Base-by-base conservation (phyloP, 2,888 invertebrate genomes). In the Brassicogethes aeneus region DNA sequence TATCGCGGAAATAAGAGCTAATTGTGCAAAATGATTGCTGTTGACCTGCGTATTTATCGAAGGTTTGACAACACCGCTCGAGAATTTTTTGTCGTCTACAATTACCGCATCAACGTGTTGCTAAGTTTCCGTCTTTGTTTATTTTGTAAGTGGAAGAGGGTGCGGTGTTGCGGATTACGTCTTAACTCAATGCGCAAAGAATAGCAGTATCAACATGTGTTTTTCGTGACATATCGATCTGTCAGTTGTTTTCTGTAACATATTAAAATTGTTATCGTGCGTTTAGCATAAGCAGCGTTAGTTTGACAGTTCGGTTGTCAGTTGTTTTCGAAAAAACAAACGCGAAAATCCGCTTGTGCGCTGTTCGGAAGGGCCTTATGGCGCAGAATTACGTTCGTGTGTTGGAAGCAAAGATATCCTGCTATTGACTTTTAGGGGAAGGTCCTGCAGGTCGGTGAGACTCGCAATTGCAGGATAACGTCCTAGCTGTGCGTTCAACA, bases 341-440 rank as follows among this genome's bases (percentile, higher is more conserved):
- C 38, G 43, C 40, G 43, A 34, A 44, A 46, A 51, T 52, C 44
- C 52, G 54, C 60, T 56, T 62, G 61, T 62, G 64, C 62, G 54
- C 47, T 60, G 51, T 43, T 45, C 40, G 36, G 33, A 48, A 42
- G 47, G 46, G 53, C 56, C 51, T 53, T 51, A 57, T 60, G 54
- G 62, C 62, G 64, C 64, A 64, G 60, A 62, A 56, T 55, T 62
- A 50, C 37, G 40, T 43, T 38, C 49, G 60, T 59, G 48, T 52
- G 61, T 51, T 54, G 38, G 43, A 47, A 60, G 59, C 57, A 53
- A 47, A 46, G 60, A 55, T 47, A 49, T 56, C 48, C 54, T 42
- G 53, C 46, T 58, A 59, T 58, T 50, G 60, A 60, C 56, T 52
- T 56, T 58, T 53, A 42, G 43, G 49, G 47, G 48, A 43, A 48